These are phyloP conservation scores for Hyppa rectilinea DNA, from an alignment of 2,888 invertebrate genomes.

Conservation along the genomic window DNA sequence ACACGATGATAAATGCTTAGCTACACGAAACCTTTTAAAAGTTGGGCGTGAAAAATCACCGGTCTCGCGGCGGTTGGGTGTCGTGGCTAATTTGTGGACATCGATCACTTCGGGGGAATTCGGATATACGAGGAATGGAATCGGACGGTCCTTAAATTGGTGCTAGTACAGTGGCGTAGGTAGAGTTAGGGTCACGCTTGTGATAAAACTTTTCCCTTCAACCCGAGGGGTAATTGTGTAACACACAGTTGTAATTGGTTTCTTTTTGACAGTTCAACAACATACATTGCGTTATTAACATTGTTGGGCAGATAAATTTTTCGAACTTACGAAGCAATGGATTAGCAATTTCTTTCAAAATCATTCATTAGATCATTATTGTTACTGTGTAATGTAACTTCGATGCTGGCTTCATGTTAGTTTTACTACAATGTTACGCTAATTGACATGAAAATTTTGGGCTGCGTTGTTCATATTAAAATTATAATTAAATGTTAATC, in stretches of 20 bases:
- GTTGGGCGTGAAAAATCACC: constrained; percentile 81
- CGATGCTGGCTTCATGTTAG: background rate
- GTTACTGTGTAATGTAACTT: too few species aligned
- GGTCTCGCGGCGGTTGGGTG: constrained; percentile 68
- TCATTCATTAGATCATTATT: too few species aligned
- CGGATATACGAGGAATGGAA: constrained; percentile 62
- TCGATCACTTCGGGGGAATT: constrained; percentile 73
- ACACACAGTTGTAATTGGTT: too few species aligned
- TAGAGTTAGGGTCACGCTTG: background rate
- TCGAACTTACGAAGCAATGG: too few species aligned
- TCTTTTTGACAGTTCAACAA: too few species aligned
- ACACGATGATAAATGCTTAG: constrained; percentile 67
- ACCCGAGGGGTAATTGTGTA: too few species aligned
- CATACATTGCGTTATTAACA: too few species aligned
- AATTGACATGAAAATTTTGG: background rate
- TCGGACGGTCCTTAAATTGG: background rate
- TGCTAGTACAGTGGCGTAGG: background rate
- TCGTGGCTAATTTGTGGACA: constrained; percentile 80
- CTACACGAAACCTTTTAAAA: constrained; percentile 79
- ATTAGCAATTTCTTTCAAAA: too few species aligned
- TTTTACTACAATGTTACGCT: background rate
- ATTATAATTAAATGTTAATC: too few species aligned
- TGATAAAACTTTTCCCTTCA: background rate
- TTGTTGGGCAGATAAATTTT: too few species aligned
- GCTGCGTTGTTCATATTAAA: background rate